phyloP scores from a whole-genome alignment of 1,140 invertebrate genomes.

The Stegodyphus dumicola region DNA sequence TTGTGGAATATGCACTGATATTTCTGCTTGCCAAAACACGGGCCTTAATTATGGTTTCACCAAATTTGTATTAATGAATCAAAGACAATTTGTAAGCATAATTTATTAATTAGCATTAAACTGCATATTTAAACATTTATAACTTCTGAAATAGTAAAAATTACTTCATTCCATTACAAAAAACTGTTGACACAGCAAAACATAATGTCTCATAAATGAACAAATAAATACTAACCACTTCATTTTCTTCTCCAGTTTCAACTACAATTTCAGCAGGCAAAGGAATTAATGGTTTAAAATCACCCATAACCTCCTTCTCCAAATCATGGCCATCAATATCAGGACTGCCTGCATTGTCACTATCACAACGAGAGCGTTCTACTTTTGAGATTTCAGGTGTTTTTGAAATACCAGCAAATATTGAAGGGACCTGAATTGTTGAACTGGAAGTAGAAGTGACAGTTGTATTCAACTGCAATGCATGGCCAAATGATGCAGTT shows the following conservation, averaged over 20 bases:
- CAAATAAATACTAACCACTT: constrained; percentile 69
- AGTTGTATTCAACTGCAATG: background rate
- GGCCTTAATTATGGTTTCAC: too few relatives aligned
- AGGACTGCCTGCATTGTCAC: constrained; percentile 32
- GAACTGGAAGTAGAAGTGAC: background rate
- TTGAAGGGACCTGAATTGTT: background rate
- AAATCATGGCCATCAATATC: constrained; percentile 68
- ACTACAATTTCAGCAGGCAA: constrained; percentile 84
- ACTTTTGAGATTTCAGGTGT: constrained; percentile 21
- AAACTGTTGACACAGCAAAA: too few relatives aligned
- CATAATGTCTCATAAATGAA: background rate
- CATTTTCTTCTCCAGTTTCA: constrained; percentile 85
- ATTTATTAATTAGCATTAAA: too few relatives aligned
- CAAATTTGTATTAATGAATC: too few relatives aligned
- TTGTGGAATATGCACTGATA: too few relatives aligned
- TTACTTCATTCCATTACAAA: too few relatives aligned
- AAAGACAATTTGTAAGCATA: too few relatives aligned
- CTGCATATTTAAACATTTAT: too few relatives aligned
- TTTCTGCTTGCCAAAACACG: too few relatives aligned
- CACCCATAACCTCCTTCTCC: constrained; percentile 71
- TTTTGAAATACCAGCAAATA: constrained; percentile 15
- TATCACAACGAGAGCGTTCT: constrained; percentile 36
- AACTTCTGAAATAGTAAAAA: too few relatives aligned
- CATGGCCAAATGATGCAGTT: background rate
- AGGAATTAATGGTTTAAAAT: constrained; percentile 88